Conservation (phyloP, 2,113 vertebrate species). For the Arizona elegans region DNA sequence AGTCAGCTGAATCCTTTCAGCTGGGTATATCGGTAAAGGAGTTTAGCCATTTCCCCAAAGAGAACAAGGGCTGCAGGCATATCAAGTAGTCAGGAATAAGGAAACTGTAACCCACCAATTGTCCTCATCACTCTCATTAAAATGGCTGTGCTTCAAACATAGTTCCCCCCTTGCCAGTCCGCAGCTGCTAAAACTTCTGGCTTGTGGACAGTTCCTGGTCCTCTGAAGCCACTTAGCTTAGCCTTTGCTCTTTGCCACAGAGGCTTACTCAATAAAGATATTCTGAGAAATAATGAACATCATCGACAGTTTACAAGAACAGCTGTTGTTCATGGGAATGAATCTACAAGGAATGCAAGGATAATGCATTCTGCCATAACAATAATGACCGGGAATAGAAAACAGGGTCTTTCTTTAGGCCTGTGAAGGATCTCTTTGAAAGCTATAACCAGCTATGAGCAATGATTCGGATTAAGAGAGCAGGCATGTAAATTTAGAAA, state of each 20-base stretch:
- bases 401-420: neutral
- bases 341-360: slow-evolving; percentile 9
- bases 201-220: neutral
- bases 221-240: neutral
- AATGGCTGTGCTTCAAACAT: neutral
- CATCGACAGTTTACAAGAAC: neutral
- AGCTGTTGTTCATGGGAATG: slow-evolving; percentile 22
- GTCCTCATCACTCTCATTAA: neutral
- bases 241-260: neutral
- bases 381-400: neutral
- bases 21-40: neutral
- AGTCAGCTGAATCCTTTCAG: neutral
- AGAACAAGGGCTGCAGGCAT: neutral
- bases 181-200: neutral
- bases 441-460: slow-evolving; percentile 9
- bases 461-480: neutral
- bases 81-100: neutral
- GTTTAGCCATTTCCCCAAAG: neutral
- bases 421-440: neutral
- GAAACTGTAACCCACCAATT: neutral
- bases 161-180: neutral
- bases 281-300: neutral
- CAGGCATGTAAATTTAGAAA: neutral
- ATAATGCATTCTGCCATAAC: neutral
- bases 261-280: neutral